These are phyloP conservation scores for Amphilophus citrinellus DNA, from an alignment of 2,113 vertebrate genomes.

Conservation along the genomic window DNA sequence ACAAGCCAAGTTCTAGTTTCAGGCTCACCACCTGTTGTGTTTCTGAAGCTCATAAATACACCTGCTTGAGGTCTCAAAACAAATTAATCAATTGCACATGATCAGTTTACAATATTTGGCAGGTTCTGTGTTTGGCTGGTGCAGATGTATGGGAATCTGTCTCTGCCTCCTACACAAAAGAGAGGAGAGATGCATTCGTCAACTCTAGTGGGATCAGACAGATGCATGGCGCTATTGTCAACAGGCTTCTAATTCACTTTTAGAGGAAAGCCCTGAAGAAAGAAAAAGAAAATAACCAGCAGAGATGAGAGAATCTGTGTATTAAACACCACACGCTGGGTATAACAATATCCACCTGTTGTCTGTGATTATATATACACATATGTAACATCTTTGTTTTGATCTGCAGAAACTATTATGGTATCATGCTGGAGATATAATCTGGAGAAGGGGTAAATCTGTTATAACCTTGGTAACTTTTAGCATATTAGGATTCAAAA, in stretches of 20 bases:
- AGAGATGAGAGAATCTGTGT: background rate
- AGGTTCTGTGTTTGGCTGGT: background rate
- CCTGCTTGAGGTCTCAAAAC: constrained; percentile 23
- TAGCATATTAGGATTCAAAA: constrained; percentile 8
- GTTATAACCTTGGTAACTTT: background rate
- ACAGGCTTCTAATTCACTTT: constrained; percentile 51
- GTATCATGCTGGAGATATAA: background rate
- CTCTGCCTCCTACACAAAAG: background rate
- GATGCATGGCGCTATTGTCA: constrained; percentile 27
- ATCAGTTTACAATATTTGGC: constrained; percentile 13
- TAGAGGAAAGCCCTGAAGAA: constrained; percentile 3
- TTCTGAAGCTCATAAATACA: constrained; percentile 33
- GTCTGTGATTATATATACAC: background rate
- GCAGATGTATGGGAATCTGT: background rate
- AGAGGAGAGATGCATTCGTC: constrained; percentile 35
- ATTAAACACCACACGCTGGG: background rate
- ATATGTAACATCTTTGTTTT: background rate
- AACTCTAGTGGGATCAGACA: constrained; percentile 7
- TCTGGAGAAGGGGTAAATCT: background rate
- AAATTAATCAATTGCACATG: constrained; percentile 22
- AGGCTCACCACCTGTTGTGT: constrained; percentile 32
- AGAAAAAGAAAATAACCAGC: background rate
- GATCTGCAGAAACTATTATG: background rate
- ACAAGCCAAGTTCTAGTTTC: background rate
- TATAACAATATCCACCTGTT: background rate